phyloP scores from a whole-genome alignment of 1,140 invertebrate species.

The Panagrolaimus sp. region DNA sequence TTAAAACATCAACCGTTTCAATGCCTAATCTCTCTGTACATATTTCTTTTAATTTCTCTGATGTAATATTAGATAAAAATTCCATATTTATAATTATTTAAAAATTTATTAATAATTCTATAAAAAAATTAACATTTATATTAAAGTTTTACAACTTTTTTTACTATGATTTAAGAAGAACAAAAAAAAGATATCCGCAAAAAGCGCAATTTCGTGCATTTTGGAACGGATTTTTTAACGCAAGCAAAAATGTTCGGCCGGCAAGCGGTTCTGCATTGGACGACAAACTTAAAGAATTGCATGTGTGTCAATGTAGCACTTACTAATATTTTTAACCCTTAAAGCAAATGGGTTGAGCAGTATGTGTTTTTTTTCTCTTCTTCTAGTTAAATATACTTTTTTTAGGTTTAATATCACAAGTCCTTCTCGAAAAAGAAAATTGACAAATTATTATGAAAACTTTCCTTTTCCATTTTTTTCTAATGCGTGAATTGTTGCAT shows the following conservation, averaged over 20 bases:
- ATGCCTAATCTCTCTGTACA: background rate
- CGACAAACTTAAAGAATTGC: background rate
- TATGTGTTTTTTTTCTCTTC: no score
- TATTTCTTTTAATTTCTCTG: background rate
- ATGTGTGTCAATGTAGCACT: no score
- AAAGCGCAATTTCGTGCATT: slow-evolving; percentile 2
- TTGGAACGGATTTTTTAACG: slow-evolving; percentile 1
- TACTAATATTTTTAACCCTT: no score
- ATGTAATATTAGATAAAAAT: background rate
- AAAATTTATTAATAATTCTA: background rate
- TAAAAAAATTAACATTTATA: background rate
- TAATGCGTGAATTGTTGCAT: no score
- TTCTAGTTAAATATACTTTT: no score
- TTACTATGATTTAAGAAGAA: background rate
- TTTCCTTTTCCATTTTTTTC: no score
- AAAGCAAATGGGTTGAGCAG: no score
- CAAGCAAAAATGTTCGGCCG: background rate
- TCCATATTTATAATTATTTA: background rate
- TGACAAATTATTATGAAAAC: no score
- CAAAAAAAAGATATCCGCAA: slow-evolving; percentile 7
- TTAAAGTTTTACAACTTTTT: no score
- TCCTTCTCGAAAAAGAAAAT: no score
- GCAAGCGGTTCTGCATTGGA: background rate
- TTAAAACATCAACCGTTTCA: background rate
- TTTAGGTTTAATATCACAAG: no score